phyloP scores from a whole-genome alignment of 2,888 invertebrate genomes.

The Parnassius mnemosyne region DNA sequence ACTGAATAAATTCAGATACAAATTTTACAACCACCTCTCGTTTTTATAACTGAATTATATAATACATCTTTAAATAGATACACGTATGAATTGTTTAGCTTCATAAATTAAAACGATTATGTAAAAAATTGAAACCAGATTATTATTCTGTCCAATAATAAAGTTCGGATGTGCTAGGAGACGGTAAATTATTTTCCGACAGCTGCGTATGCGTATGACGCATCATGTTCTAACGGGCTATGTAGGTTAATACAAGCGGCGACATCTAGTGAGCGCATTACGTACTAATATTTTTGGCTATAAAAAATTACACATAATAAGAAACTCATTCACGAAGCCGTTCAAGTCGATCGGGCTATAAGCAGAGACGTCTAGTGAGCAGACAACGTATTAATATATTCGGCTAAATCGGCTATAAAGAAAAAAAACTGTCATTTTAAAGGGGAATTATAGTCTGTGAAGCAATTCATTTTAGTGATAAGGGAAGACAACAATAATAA shows the following conservation, averaged over 20 bases:
- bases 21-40: no score
- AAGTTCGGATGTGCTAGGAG: constrained; percentile 32
- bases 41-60: no score
- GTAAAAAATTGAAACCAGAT: neutral
- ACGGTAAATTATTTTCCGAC: constrained; percentile 58
- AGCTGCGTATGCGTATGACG: constrained; percentile 47
- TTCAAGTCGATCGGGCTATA: constrained; percentile 3
- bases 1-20: no score
- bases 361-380: constrained; percentile 63
- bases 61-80: no score
- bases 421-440: no score
- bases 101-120: neutral
- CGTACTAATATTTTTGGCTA: constrained; percentile 34
- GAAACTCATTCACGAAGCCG: neutral
- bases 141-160: constrained; percentile 19
- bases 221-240: constrained; percentile 34
- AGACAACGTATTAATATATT: constrained; percentile 39
- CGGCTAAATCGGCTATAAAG: neutral
- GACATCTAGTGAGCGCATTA: constrained; percentile 59
- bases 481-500: no score
- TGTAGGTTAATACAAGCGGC: constrained; percentile 64
- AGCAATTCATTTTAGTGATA: no score
- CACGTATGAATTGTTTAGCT: no score
- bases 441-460: no score
- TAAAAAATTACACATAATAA: neutral